Base-by-base conservation (phyloP, 2,113 vertebrate genomes). In the Hoplias malabaricus region DNA sequence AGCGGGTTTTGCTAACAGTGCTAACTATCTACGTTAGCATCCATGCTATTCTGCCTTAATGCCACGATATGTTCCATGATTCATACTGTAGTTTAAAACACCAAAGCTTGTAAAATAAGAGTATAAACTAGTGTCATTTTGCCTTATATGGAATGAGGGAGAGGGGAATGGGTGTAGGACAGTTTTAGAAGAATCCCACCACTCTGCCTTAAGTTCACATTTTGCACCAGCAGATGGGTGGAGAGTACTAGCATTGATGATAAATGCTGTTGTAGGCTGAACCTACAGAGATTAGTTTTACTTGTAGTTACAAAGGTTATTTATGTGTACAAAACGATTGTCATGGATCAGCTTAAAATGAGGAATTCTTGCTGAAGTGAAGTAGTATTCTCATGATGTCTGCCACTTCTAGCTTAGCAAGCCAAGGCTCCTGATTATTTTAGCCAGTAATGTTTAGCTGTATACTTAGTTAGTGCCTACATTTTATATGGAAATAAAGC, bases 21-120 rank as follows among this genome's bases (percentile, higher is more conserved):
- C 48, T 21, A 36, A 48, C 48, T 59, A 31, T 59, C 27, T 53
- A 77, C 40, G 48, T 68, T 71, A 59, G 56, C 65, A 48, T 59
- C 34, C 66, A 50, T 62, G 59, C 65, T 77, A 33, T 73, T 82
- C 82, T 83, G 84, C 84, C 84, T 87, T 87, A 85, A 83, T 40
- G 34, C 53, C 56, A 42, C 68, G 75, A 38, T 29, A 25, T 77
- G 75, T 73, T 38, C 71, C 77, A 79, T 75, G 62, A 53, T 75
- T 59, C 74, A 62, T 54, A 38, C 68, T 56, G 36, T 69, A 69
- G 63, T 80, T 70, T 53, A 50, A n/a, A 71, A 86, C 67, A 83
- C 82, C 79, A 83, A 85, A 87, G 83, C 75, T 59, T 62, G 70
- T 74, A 57, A 36, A 69, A 59, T 62, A 63, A 16, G 29, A 27